phyloP scores from a whole-genome alignment of 2,113 vertebrate genomes.

The Siniperca knerii region DNA sequence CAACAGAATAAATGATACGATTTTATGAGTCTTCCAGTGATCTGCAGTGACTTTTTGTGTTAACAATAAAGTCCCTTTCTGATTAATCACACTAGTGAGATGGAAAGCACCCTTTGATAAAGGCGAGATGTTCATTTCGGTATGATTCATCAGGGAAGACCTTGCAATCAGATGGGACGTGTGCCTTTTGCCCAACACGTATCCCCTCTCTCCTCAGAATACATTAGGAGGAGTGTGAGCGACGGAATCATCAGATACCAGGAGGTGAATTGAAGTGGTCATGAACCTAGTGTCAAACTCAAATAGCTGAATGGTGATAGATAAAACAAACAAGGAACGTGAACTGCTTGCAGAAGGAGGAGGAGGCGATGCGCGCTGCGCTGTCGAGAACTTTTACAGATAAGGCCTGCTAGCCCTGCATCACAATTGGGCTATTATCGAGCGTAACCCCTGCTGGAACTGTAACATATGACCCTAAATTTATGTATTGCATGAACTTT shows the following conservation, averaged over 20 bases:
- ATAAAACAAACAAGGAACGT: constrained; percentile 83
- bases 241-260: constrained; percentile 78
- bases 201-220: constrained; percentile 68
- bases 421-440: constrained; percentile 67
- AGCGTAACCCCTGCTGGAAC: constrained; percentile 60
- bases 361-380: neutral
- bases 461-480: constrained; percentile 72
- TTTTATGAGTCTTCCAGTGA: constrained; percentile 52
- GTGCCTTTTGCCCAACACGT: constrained; percentile 54
- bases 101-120: constrained; percentile 70
- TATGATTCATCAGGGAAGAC: constrained; percentile 73
- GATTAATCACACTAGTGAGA: constrained; percentile 70
- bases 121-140: constrained; percentile 60
- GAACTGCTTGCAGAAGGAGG: constrained; percentile 58
- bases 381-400: constrained; percentile 72
- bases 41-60: constrained; percentile 62
- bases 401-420: constrained; percentile 67
- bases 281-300: constrained; percentile 80
- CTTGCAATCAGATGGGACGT: constrained; percentile 75
- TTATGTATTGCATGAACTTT: constrained; percentile 73
- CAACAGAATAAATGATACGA: constrained; percentile 53
- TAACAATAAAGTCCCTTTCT: constrained; percentile 59
- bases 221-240: constrained; percentile 75
- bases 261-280: constrained; percentile 80
- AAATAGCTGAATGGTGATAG: constrained; percentile 79